Conservation (phyloP, 2,113 vertebrate genomes). For the Pavo muticus region DNA sequence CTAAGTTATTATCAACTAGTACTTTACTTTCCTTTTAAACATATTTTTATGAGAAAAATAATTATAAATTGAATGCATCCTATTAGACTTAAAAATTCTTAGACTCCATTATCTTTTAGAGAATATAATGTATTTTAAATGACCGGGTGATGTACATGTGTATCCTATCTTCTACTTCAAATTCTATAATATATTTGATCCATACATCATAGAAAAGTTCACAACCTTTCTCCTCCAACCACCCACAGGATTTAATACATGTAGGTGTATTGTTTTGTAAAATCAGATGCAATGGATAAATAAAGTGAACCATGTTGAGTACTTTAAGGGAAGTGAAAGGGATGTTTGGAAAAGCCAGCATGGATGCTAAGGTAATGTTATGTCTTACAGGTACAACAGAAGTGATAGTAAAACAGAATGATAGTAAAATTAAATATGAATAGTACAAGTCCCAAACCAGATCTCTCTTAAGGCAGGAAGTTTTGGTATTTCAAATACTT, state of each 20-base stretch:
- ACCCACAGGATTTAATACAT: background rate
- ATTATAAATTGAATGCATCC: background rate
- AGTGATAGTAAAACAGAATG: background rate
- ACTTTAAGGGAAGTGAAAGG: background rate
- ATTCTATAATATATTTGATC: background rate
- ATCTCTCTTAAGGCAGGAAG: background rate
- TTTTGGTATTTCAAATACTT: background rate
- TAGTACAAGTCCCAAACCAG: rapidly evolving
- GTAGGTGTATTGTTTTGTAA: background rate
- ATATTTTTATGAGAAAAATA: background rate
- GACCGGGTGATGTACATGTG: background rate
- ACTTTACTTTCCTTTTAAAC: background rate
- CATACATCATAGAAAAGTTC: background rate
- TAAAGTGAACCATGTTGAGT: background rate
- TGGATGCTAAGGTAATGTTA: background rate
- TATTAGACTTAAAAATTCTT: background rate
- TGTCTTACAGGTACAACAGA: background rate
- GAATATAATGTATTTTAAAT: background rate
- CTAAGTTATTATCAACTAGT: background rate
- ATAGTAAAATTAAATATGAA: background rate
- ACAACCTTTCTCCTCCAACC: background rate
- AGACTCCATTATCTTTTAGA: background rate
- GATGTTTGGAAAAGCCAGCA: background rate
- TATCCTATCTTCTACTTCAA: background rate
- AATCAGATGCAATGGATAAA: background rate